Conservation (phyloP, 2,113 vertebrate species). For the Gallinago media region DNA sequence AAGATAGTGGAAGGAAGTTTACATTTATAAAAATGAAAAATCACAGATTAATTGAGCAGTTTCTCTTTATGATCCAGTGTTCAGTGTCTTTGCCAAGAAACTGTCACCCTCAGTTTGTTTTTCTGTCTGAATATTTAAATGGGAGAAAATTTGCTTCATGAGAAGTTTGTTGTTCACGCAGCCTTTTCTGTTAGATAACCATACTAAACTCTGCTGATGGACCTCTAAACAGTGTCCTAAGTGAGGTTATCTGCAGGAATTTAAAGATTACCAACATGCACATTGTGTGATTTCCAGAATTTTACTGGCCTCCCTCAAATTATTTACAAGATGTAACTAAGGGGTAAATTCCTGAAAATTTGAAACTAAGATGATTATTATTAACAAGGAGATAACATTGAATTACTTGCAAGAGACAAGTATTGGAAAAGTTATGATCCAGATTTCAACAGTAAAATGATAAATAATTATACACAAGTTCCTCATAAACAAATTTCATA, state of each 20-base stretch:
- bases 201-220: background rate
- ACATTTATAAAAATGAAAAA: background rate
- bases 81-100: background rate
- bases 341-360: background rate
- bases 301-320: background rate
- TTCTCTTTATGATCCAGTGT: background rate
- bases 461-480: background rate
- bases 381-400: background rate
- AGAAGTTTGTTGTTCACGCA: background rate
- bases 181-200: background rate
- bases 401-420: background rate
- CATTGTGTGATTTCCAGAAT: background rate
- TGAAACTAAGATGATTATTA: background rate
- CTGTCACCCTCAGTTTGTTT: background rate
- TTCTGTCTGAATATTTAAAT: background rate
- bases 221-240: background rate
- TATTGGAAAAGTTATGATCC: background rate
- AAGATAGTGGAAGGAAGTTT: background rate
- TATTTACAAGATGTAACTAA: background rate
- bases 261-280: background rate
- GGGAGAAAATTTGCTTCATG: background rate
- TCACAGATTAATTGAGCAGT: background rate
- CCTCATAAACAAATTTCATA: background rate
- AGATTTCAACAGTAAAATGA: background rate
- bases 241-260: background rate